Conservation (phyloP, 2,113 vertebrate species). For the Fregetta grallaria region DNA sequence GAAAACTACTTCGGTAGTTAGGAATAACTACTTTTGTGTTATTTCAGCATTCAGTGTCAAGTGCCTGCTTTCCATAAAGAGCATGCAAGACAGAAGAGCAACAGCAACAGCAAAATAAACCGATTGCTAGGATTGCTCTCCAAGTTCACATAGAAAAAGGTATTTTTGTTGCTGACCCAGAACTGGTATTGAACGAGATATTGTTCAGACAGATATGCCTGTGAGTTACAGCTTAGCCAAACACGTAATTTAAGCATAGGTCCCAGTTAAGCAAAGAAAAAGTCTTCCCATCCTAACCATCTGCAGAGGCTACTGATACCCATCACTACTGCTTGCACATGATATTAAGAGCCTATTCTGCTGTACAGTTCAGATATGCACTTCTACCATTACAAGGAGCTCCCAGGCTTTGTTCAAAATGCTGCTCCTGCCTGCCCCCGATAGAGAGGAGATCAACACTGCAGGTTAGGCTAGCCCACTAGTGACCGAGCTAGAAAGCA, state of each 20-base stretch:
- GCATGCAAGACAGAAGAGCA: not conserved
- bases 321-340: not conserved
- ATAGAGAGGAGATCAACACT: not conserved
- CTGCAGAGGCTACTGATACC: not conserved
- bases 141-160: not conserved
- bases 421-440: accelerated
- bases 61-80: not conserved
- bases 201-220: not conserved
- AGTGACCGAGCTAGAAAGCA: not conserved
- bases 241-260: not conserved
- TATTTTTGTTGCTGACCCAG: not conserved
- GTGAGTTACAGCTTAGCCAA: not conserved
- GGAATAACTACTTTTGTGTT: not conserved
- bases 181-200: not conserved
- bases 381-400: not conserved
- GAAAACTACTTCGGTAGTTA: not conserved
- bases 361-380: not conserved
- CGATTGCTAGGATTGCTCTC: not conserved
- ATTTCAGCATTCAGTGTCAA: not conserved
- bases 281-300: not conserved
- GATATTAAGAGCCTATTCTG: not conserved
- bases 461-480: not conserved
- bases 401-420: not conserved
- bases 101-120: not conserved
- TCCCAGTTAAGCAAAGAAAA: not conserved